Evolutionary conservation across 2,113 vertebrate species (phyloP).

Genomic region (Pangasianodon gigas): DNA sequence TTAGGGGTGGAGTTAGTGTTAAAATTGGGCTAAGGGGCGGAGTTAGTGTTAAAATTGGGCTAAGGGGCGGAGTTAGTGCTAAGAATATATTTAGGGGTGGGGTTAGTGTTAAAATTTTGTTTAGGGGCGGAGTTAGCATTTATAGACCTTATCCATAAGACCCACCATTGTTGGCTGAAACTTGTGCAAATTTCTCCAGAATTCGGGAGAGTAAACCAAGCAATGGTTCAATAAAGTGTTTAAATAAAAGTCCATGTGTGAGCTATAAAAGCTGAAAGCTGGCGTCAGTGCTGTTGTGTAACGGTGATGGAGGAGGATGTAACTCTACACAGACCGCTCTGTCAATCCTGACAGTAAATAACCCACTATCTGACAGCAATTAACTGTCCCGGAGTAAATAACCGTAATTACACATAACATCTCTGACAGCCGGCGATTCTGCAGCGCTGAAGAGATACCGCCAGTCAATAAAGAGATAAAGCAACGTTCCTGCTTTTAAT

Average conservation of each 20-base stretch:
- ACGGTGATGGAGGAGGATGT: not conserved
- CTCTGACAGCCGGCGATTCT: not conserved
- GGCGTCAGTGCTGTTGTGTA: not conserved
- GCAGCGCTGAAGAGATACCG: not conserved
- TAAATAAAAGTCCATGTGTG: not conserved
- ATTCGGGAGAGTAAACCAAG: not conserved
- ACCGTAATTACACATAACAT: slow-evolving; percentile 9
- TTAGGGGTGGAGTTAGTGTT: not conserved
- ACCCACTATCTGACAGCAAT: slow-evolving; percentile 10
- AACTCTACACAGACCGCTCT: slow-evolving; percentile 3
- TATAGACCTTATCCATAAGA: not conserved
- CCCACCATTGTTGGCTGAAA: not conserved
- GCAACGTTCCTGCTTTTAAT: not conserved
- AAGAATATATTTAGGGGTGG: not conserved
- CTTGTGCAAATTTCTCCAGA: not conserved
- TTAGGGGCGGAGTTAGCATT: not conserved
- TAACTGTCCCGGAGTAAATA: not conserved
- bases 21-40: not conserved
- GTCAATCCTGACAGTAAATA: slow-evolving; percentile 22
- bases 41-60: no score
- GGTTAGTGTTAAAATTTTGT: not conserved
- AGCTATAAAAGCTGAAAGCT: not conserved
- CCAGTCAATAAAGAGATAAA: slow-evolving; percentile 8
- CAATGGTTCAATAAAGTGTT: not conserved
- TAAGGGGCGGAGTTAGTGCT: not conserved